Conservation (phyloP, 2,113 vertebrate species). For the Nothocercus nigrocapillus region DNA sequence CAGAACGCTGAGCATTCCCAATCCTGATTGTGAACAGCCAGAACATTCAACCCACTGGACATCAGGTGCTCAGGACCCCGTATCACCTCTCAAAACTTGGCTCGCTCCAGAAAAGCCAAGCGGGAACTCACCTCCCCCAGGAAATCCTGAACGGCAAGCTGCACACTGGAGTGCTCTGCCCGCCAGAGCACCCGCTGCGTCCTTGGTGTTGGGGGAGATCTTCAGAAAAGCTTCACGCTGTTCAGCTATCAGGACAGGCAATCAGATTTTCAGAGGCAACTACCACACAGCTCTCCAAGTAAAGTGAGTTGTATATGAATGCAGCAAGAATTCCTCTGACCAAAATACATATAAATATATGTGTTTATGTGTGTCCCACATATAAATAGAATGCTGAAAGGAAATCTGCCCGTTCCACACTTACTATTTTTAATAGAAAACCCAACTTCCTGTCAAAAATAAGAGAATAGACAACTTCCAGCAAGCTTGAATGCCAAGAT, state of each 20-base stretch:
- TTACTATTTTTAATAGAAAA: conserved; percentile 42
- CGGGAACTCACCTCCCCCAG: not conserved
- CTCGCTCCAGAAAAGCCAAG: not conserved
- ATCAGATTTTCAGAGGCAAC: not conserved
- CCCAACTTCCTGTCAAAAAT: conserved; percentile 56
- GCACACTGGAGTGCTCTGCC: not conserved
- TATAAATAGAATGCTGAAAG: conserved; percentile 47
- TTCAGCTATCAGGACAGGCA: not conserved
- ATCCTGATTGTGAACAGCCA: not conserved
- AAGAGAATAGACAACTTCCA: conserved; percentile 49
- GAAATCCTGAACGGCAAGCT: not conserved
- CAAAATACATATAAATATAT: not conserved
- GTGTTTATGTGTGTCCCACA: not conserved
- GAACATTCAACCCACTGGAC: not conserved
- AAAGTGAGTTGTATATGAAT: not conserved
- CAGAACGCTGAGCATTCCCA: not conserved
- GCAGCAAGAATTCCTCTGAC: not conserved
- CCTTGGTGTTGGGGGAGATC: not conserved
- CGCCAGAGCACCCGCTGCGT: not conserved
- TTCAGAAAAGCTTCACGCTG: not conserved
- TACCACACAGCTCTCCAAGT: not conserved
- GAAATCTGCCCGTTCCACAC: conserved; percentile 17
- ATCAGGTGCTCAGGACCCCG: not conserved
- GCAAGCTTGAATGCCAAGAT: conserved; percentile 53
- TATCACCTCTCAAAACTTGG: not conserved